A percentile compares a stretch with the other conserved stretches of the same genome.
Evolutionary conservation across 2,113 vertebrate genomes (phyloP).

Genomic region (Myrmecophaga tridactyla): DNA sequence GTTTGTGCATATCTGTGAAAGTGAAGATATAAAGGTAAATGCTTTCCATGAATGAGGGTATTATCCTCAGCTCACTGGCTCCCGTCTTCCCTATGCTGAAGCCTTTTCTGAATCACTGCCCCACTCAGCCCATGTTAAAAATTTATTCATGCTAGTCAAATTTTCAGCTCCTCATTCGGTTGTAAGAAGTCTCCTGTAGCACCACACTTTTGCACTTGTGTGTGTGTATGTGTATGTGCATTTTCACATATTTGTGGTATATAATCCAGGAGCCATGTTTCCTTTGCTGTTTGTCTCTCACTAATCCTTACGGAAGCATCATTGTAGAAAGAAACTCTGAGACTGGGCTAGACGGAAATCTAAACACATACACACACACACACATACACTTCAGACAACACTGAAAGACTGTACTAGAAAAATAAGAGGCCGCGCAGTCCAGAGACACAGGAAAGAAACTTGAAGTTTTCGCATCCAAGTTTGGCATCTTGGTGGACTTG

Average conservation of each 20-base stretch:
- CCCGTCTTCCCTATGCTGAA: neutral
- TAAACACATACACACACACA: slow-evolving; percentile 15
- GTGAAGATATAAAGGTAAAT: neutral
- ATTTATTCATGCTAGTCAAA: slow-evolving; percentile 76
- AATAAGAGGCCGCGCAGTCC: neutral
- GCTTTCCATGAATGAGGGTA: neutral
- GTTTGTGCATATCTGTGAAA: neutral
- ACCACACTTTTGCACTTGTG: neutral
- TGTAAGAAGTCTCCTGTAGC: slow-evolving; percentile 73
- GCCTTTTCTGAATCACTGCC: slow-evolving; percentile 64
- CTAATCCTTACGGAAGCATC: slow-evolving; percentile 72
- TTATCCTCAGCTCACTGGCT: neutral
- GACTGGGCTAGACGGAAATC: slow-evolving; percentile 69
- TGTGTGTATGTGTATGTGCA: slow-evolving; percentile 67
- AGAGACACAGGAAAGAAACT: slow-evolving; percentile 70
- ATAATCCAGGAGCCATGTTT: slow-evolving; percentile 73
- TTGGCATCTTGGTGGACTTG: slow-evolving; percentile 81
- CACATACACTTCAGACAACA: neutral
- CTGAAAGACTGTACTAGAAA: slow-evolving; percentile 1
- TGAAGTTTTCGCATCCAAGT: slow-evolving; percentile 71
- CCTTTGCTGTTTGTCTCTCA: slow-evolving; percentile 74
- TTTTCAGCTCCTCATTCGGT: slow-evolving; percentile 75
- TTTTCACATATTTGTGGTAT: slow-evolving; percentile 79
- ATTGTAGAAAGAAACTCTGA: slow-evolving; percentile 76
- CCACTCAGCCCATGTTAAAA: slow-evolving; percentile 66